Conservation (phyloP, 2,797 vertebrate genomes). For the Sylvia borin region DNA sequence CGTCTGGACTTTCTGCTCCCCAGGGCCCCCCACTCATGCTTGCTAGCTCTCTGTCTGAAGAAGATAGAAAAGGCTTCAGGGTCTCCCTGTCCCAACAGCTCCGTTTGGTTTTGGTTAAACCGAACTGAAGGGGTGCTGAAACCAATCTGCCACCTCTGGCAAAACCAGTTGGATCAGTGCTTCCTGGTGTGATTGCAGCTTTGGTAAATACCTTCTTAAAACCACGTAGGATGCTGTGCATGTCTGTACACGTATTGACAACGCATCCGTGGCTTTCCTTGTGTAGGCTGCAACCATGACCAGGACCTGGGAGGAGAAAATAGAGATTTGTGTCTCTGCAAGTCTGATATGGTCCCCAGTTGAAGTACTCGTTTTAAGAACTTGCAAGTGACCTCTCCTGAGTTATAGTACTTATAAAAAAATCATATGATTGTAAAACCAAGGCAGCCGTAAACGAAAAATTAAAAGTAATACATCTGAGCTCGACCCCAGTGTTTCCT, state of each 20-base stretch:
- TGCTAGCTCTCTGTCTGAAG: neutral
- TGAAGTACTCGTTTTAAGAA: neutral
- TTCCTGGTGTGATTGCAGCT: neutral
- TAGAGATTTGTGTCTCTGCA: neutral
- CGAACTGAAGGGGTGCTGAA: neutral
- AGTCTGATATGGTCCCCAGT: neutral
- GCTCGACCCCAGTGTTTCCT: neutral
- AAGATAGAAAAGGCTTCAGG: neutral
- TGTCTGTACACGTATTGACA: neutral
- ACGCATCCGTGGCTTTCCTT: neutral
- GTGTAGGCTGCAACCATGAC: neutral
- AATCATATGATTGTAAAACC: neutral
- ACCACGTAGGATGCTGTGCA: neutral
- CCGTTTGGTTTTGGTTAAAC: neutral
- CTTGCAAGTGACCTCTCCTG: neutral
- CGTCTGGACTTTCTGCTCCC: accelerated
- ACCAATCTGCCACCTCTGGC: neutral
- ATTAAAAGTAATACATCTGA: accelerated
- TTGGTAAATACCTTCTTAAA: neutral
- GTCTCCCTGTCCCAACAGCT: accelerated
- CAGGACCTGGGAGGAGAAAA: neutral
- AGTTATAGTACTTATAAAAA: neutral
- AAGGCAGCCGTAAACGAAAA: neutral
- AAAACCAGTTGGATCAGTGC: neutral
- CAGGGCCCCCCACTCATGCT: accelerated